phyloP scores from a whole-genome alignment of 2,113 vertebrate genomes.

The Eudorcas thomsonii region DNA sequence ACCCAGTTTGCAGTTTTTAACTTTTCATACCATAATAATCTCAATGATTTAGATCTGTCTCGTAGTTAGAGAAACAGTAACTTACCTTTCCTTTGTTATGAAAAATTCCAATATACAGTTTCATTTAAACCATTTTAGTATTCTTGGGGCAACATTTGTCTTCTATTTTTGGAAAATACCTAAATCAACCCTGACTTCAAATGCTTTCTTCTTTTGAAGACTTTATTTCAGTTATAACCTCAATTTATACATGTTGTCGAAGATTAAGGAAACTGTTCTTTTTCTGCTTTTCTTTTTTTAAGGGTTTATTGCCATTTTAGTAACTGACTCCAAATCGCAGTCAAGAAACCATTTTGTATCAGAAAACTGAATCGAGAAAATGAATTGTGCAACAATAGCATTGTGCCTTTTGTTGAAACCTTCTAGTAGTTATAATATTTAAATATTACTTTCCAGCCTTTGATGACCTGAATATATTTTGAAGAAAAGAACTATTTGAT shows the following conservation, averaged over 20 bases:
- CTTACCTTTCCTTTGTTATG: constrained; percentile 61
- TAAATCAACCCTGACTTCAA: background rate
- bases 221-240: constrained; percentile 16
- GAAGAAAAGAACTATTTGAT: constrained; percentile 29
- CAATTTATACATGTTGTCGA: background rate
- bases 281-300: background rate
- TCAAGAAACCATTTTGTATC: constrained; percentile 69
- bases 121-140: constrained; percentile 8
- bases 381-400: background rate
- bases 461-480: background rate
- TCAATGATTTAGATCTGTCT: background rate
- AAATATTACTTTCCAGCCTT: constrained; percentile 34
- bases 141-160: constrained; percentile 25
- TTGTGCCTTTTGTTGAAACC: constrained; percentile 60
- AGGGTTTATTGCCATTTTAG: constrained; percentile 25
- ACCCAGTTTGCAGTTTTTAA: constrained; percentile 34
- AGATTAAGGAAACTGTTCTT: constrained; percentile 33
- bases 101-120: background rate
- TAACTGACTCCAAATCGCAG: background rate
- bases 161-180: constrained; percentile 31
- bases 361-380: constrained; percentile 43
- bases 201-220: constrained; percentile 46
- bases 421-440: constrained; percentile 10
- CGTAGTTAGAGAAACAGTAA: constrained; percentile 4
- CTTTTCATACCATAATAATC: constrained; percentile 61